Conservation (phyloP, 2,113 vertebrate species). For the Serranochromis macrocephalus region DNA sequence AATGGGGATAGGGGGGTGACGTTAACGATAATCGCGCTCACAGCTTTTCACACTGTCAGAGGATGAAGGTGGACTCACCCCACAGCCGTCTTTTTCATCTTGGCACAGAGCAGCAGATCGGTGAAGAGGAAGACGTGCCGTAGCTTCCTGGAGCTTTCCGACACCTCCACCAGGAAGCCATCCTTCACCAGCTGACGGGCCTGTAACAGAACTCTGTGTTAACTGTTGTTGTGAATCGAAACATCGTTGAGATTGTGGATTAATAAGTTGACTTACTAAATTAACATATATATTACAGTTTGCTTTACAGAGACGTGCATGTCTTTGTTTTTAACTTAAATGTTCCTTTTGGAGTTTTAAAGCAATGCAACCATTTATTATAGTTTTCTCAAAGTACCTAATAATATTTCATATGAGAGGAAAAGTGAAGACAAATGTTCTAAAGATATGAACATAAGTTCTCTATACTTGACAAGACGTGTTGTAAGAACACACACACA, state of each 20-base stretch:
- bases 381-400: not conserved
- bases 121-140: slow-evolving; percentile 98
- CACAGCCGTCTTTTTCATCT: slow-evolving; percentile 89
- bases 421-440: not conserved
- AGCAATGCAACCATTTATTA: not conserved
- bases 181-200: slow-evolving; percentile 95
- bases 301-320: not conserved
- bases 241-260: not conserved
- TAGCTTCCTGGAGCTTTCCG: slow-evolving; percentile 92
- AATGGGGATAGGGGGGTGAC: not conserved
- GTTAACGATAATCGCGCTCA: not conserved
- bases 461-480: not conserved
- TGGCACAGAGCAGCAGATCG: slow-evolving; percentile 93
- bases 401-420: not conserved
- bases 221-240: not conserved
- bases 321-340: not conserved
- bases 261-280: not conserved
- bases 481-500: not conserved
- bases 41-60: not conserved
- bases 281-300: not conserved
- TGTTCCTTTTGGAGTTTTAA: not conserved
- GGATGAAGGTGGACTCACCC: slow-evolving; percentile 72
- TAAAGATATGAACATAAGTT: not conserved
- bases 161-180: slow-evolving; percentile 95
- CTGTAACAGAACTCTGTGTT: slow-evolving; percentile 57